phyloP scores from a whole-genome alignment of 2,113 vertebrate genomes.

The Mionectes macconnelli region DNA sequence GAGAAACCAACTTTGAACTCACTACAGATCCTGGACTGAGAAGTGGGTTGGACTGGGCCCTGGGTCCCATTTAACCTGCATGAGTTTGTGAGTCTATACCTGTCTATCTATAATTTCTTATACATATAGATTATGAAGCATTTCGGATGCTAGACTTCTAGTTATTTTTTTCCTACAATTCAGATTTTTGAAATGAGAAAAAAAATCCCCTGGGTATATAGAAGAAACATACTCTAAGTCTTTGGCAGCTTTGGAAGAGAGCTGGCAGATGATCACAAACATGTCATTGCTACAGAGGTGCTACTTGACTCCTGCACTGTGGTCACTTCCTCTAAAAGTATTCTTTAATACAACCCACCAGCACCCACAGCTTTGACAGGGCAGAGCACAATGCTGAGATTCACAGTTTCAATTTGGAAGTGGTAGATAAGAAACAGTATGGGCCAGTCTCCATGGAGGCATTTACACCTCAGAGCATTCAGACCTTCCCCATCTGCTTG shows the following conservation, averaged over 20 bases:
- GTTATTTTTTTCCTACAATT: background rate
- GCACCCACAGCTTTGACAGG: background rate
- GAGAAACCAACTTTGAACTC: background rate
- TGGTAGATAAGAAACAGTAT: background rate
- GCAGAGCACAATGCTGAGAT: background rate
- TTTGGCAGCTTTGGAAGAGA: background rate
- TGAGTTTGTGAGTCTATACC: background rate
- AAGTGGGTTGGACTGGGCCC: background rate
- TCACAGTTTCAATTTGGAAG: background rate
- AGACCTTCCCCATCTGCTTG: background rate
- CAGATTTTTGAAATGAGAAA: background rate
- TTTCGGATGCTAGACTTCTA: background rate
- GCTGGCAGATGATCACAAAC: background rate
- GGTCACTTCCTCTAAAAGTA: background rate
- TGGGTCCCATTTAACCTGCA: background rate
- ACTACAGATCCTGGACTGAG: background rate
- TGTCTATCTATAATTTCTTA: background rate
- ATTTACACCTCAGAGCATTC: background rate
- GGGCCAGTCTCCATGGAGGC: background rate
- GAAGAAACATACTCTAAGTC: background rate
- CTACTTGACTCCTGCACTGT: background rate
- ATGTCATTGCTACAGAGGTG: fast-evolving
- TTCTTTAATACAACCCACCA: background rate
- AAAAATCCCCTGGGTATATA: background rate
- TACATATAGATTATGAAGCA: background rate